Evolutionary conservation across 2,888 invertebrate genomes (phyloP).

Genomic region (Xanthostigma xanthostigma): DNA sequence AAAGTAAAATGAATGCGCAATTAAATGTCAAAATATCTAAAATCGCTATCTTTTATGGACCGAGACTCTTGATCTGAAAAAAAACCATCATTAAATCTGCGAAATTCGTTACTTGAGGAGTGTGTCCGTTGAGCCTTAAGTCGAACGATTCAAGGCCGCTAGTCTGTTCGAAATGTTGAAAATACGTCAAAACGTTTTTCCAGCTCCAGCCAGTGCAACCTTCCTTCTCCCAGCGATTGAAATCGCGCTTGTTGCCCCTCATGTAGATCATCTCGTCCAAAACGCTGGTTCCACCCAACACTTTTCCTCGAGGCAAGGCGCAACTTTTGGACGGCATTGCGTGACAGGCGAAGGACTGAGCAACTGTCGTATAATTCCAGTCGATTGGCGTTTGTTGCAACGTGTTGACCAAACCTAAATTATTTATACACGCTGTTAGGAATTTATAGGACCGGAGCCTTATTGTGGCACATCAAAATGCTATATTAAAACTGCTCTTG

Average conservation of each 20-base stretch:
- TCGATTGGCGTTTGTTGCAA: slow-evolving; percentile 18
- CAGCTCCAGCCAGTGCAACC: slow-evolving; percentile 46
- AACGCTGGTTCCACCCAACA: slow-evolving; percentile 42
- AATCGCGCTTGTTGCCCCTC: slow-evolving; percentile 43
- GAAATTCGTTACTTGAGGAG: too few species aligned
- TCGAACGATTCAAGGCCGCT: too few species aligned
- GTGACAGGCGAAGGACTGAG: slow-evolving; percentile 23
- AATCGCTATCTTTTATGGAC: too few species aligned
- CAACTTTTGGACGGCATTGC: slow-evolving; percentile 22
- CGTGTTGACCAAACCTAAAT: slow-evolving; percentile 31
- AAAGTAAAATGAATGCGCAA: too few species aligned
- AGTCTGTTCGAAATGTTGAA: slow-evolving; percentile 16
- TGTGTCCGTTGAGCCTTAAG: too few species aligned
- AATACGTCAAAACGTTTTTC: slow-evolving; percentile 37
- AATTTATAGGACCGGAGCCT: too few species aligned
- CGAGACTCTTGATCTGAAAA: too few species aligned
- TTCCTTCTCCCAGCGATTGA: slow-evolving; percentile 38
- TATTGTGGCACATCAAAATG: too few species aligned
- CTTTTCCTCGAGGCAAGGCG: slow-evolving; percentile 38
- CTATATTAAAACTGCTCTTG: too few species aligned
- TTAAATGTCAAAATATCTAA: too few species aligned
- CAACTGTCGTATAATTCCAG: slow-evolving; percentile 27
- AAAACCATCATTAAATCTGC: too few species aligned
- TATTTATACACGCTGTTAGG: background rate
- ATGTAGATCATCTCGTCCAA: slow-evolving; percentile 46